Base-by-base conservation (phyloP, 2,888 invertebrate species). In the Latrodectus hesperus region DNA sequence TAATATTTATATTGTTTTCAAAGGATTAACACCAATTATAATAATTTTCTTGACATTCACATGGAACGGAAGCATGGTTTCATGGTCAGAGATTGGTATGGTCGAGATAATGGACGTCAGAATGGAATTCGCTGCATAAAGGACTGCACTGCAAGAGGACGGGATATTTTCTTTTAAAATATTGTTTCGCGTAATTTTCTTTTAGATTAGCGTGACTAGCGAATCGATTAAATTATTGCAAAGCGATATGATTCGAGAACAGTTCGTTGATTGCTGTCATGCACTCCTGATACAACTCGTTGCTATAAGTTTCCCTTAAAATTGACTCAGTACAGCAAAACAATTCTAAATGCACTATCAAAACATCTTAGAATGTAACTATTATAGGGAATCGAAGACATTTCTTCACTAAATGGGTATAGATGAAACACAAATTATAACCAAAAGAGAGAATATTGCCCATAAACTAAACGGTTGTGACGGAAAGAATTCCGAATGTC, bases 401-500 rank as follows among this genome's bases (percentile, higher is more conserved):
- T 64, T 64, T n/a, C 14, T 64, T n/a, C 64, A 64, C n/a, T 16
- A n/a, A 64, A n/a, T 64, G 14, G n/a, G 64, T 16, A 55, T 55
- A 64, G n/a, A 64, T n/a, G n/a, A n/a, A 64, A n/a, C 14, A n/a
- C 64, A 16, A 16, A 64, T 64, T n/a, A 14, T n/a, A 64, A 16
- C n/a, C 64, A n/a, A 64, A 64, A 64, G n/a, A 64, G 14, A 5
- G 64, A 14, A 3, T 6, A 16, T n/a, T n/a, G 64, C n/a, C 16
- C 64, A 9, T 53, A 16, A 60, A 64, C 60, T 79, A 93, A 88
- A 93, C 93, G 12, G 93, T 93, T 9, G 93, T 93, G 51, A 93
- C 93, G 3, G 93, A 92, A 51, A 93, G 91, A 70, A 93, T 90
- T 8, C 92, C 92, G 79, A 92, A 92, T 77, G 92, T 91, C 6